Evolutionary conservation across 2,113 vertebrate species (phyloP).

Genomic region (Cololabis saira): DNA sequence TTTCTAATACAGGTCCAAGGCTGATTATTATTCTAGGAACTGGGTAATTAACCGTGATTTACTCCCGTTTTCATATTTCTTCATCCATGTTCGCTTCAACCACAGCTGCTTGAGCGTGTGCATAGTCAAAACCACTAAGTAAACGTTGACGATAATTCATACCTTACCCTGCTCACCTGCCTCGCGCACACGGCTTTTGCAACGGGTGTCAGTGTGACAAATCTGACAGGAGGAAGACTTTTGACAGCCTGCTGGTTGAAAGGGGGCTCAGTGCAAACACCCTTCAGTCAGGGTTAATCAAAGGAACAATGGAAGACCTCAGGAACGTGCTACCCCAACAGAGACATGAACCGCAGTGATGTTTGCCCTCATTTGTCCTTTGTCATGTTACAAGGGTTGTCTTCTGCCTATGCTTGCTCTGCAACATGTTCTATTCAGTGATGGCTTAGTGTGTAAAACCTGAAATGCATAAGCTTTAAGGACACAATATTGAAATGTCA

Average conservation of each 20-base stretch:
- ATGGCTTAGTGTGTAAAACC: slow-evolving; percentile 54
- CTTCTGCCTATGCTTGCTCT: slow-evolving; percentile 36
- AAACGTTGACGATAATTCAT: slow-evolving; percentile 47
- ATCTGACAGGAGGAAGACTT: slow-evolving; percentile 38
- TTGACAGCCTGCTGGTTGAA: slow-evolving; percentile 33
- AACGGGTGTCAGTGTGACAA: slow-evolving; percentile 49
- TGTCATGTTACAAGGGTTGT: slow-evolving; percentile 46
- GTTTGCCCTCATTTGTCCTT: slow-evolving; percentile 63
- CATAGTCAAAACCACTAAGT: slow-evolving; percentile 36
- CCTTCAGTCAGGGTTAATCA: slow-evolving; percentile 56
- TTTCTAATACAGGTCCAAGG: slow-evolving; percentile 23
- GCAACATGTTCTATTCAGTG: slow-evolving; percentile 37
- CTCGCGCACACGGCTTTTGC: slow-evolving; percentile 23
- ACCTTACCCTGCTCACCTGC: slow-evolving; percentile 29
- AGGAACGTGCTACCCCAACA: slow-evolving; percentile 38
- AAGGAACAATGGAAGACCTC: slow-evolving; percentile 47
- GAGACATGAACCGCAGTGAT: slow-evolving; percentile 30
- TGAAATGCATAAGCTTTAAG: slow-evolving; percentile 38
- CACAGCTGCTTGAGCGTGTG: slow-evolving; percentile 21
- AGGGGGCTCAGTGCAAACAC: slow-evolving; percentile 54
- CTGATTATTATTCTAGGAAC: slow-evolving; percentile 17
- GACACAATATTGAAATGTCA: slow-evolving; percentile 17
- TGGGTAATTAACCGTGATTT: slow-evolving; percentile 2
- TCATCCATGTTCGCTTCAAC: slow-evolving; percentile 29
- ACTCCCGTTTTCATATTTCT: slow-evolving; percentile 4